Conservation (phyloP, 2,888 invertebrate species). For the Gonocerus acuteangulatus region DNA sequence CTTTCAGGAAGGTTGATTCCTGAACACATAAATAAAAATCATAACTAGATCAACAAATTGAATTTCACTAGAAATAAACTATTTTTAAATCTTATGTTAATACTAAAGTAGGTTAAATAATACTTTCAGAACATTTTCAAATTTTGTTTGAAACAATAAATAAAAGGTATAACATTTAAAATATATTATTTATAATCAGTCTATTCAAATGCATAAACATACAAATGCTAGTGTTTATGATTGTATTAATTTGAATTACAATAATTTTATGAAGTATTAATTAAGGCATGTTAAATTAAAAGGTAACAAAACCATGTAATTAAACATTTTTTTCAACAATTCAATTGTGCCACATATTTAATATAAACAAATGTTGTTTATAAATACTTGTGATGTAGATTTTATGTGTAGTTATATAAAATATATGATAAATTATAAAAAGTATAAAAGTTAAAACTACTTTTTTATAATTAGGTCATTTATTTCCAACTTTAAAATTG, state of each 20-base stretch:
- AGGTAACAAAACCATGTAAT: not conserved
- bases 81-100: conserved; percentile 3
- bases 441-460: conserved; percentile 22
- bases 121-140: not conserved
- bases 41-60: not conserved
- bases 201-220: conserved; percentile 19
- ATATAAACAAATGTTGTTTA: conserved; percentile 1
- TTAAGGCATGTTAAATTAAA: conserved; percentile 2
- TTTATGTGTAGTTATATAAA: conserved; percentile 16
- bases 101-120: not conserved
- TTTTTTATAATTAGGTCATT: conserved; percentile 16
- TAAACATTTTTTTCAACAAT: not conserved
- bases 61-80: conserved; percentile 4
- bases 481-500: not conserved
- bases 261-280: not conserved
- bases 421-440: conserved; percentile 16
- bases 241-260: not conserved
- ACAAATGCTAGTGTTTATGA: conserved; percentile 9
- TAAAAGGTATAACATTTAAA: conserved; percentile 12
- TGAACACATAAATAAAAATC: not conserved
- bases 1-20: not conserved
- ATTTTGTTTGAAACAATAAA: conserved; percentile 5
- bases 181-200: conserved; percentile 17
- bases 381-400: conserved; percentile 20
- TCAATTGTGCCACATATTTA: not conserved